Base-by-base conservation (phyloP, 1,140 invertebrate species). In the Metaphire vulgaris region DNA sequence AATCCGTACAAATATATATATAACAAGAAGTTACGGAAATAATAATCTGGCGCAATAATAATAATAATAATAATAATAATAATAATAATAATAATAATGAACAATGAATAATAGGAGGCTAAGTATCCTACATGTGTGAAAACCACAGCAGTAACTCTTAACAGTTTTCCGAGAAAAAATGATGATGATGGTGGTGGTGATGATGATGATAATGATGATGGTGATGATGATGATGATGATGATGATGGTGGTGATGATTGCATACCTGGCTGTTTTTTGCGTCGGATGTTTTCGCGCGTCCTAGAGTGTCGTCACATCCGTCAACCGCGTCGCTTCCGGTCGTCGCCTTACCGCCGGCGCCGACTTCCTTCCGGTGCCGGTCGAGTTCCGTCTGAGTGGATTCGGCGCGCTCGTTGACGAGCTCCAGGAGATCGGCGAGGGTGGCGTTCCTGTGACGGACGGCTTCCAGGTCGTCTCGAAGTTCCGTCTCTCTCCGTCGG, bases 261-360 rank as follows among this genome's bases (percentile, higher is more conserved):
- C 14, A 65, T 56, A 56, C 41, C 41, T 56, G 41, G 21, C 41
- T 56, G 21, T 56, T 21, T 21, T 56, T 56, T 21, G 6, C 6
- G 21, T 12, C 41, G 6, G 41, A 12, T 56, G 41, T 6, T 21
- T 56, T 56, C 41, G 41, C 6, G 41, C 21, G 41, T 12, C 41
- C 41, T 12, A 56, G 2, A 41, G 84, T 83, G 74, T 85, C 84
- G 80, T 84, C 84, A 81, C 83, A 84, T 66, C 83, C 83, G 69
- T 78, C 73, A 75, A 82, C 81, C 79, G 82, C 79, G 76, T 82
- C 80, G 74, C 82, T 82, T n/a, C 80, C 75, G n/a, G n/a, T n/a
- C n/a, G n/a, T n/a, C 1, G 79, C 77, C 67, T 79, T 77, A 26
- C 80, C 78, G 31, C 76, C 76, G 33, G 72, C 70, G 26, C 70